Conservation (phyloP, 2,888 invertebrate genomes). For the Margaritifera margaritifera region DNA sequence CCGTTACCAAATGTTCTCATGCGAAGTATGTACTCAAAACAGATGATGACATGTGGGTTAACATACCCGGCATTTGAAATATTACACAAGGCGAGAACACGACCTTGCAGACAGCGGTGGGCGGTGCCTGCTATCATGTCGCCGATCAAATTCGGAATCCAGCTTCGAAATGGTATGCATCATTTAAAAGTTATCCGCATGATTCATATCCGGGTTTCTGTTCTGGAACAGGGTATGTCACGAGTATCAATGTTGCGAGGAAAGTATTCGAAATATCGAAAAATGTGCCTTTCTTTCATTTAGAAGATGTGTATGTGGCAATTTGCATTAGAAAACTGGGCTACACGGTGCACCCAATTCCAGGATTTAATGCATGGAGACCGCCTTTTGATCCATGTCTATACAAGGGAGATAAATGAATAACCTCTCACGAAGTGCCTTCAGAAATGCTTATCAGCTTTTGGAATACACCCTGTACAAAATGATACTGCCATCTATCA, state of each 20-base stretch:
- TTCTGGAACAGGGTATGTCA: conserved; percentile 59
- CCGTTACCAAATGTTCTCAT: conserved; percentile 16
- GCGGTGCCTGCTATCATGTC: conserved; percentile 35
- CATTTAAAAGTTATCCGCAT: conserved; percentile 44
- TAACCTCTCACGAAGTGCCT: conserved; percentile 44
- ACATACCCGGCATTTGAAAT: conserved; percentile 29
- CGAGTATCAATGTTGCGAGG: conserved; percentile 40
- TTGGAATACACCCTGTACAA: conserved; percentile 24
- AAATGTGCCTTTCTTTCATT: conserved; percentile 56
- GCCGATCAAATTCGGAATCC: conserved; percentile 42
- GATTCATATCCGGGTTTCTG: conserved; percentile 57
- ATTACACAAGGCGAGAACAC: conserved; percentile 11
- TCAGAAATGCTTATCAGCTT: conserved; percentile 18
- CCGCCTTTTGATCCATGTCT: conserved; percentile 31
- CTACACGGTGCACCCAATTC: conserved; percentile 19
- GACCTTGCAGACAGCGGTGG: conserved; percentile 30
- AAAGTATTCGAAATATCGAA: conserved; percentile 46
- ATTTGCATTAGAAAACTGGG: conserved; percentile 49
- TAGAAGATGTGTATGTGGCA: conserved; percentile 61
- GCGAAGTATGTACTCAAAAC: conserved; percentile 35
- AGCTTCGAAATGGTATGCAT: conserved; percentile 60
- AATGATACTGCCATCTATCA: neutral
- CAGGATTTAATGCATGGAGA: conserved; percentile 43
- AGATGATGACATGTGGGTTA: conserved; percentile 39
- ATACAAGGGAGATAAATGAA: conserved; percentile 26